phyloP scores from a whole-genome alignment of 2,113 vertebrate genomes.

The Crotalus tigris region DNA sequence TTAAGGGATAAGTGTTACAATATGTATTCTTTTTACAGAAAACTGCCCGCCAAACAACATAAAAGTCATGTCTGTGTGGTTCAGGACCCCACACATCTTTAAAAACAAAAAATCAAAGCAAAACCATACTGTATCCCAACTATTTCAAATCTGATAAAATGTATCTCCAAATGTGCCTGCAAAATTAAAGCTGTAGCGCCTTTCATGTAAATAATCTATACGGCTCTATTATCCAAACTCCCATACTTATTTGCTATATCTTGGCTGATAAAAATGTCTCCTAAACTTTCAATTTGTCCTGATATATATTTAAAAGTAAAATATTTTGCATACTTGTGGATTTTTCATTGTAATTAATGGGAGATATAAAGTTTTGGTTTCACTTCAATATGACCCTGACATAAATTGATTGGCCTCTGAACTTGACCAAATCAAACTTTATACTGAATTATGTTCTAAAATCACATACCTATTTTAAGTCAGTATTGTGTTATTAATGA shows the following conservation, averaged over 20 bases:
- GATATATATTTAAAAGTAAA: neutral
- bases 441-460: neutral
- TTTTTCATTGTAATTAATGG: neutral
- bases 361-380: neutral
- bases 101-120: neutral
- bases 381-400: neutral
- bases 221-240: neutral
- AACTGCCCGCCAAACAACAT: neutral
- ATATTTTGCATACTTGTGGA: neutral
- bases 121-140: neutral
- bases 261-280: neutral
- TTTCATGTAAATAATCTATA: neutral
- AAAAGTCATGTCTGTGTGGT: neutral
- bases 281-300: neutral
- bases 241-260: neutral
- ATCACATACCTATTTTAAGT: neutral
- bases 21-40: neutral
- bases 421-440: neutral
- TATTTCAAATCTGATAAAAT: neutral
- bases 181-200: neutral
- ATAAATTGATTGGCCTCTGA: neutral
- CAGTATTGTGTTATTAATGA: neutral
- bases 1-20: neutral
- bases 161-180: neutral
- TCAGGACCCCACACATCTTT: neutral